Conservation (phyloP, 1,140 invertebrate species). For the Macrobrachium nipponense region DNA sequence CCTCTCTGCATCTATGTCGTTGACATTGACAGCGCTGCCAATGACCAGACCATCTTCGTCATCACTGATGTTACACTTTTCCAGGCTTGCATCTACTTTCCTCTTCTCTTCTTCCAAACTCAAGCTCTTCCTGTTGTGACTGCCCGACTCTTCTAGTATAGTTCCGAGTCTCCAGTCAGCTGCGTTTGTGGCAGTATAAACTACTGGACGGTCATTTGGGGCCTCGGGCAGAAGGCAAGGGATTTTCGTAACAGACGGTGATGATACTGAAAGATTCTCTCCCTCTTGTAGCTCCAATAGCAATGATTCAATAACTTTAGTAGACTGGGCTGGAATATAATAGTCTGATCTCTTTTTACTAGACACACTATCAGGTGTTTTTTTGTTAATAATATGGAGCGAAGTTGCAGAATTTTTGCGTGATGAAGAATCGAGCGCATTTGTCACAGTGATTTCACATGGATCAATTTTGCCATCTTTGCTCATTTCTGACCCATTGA, state of each 20-base stretch:
- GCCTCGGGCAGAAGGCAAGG: conserved; percentile 10
- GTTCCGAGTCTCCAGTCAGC: conserved; percentile 48
- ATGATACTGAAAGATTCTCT: neutral
- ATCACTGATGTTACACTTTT: conserved; percentile 36
- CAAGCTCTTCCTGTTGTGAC: neutral
- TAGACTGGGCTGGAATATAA: conserved; percentile 6
- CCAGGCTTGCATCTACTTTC: neutral
- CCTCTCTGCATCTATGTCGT: conserved; percentile 47
- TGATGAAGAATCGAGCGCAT: neutral
- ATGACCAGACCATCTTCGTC: conserved; percentile 43
- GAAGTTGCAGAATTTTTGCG: neutral
- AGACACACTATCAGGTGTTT: neutral
- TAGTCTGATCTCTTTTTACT: neutral
- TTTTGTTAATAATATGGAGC: neutral
- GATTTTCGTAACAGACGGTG: neutral
- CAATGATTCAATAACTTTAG: conserved; percentile 39
- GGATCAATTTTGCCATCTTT: neutral
- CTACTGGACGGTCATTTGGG: conserved; percentile 13
- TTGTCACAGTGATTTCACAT: neutral
- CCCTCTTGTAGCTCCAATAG: conserved; percentile 28
- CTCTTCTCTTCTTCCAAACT: neutral
- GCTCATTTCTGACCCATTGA: neutral
- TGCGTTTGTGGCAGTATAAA: conserved; percentile 46
- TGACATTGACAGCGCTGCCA: conserved; percentile 46
- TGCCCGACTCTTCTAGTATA: conserved; percentile 34